Evolutionary conservation across 2,888 invertebrate species (phyloP).

Genomic region (Protodeltote pygarga): DNA sequence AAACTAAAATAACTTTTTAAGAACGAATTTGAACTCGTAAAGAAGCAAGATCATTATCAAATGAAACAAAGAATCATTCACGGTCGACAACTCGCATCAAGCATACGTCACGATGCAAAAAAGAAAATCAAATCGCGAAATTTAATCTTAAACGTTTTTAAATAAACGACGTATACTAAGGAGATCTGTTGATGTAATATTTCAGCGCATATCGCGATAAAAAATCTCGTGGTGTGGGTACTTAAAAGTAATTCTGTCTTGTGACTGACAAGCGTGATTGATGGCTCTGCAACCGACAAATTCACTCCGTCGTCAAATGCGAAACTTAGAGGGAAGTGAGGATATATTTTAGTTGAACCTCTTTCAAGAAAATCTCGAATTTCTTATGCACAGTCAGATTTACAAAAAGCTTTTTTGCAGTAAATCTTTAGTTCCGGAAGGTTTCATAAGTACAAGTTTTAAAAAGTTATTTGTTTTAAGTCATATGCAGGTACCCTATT

Average conservation of each 20-base stretch:
- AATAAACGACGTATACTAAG: slow-evolving; percentile 32
- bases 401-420: no score
- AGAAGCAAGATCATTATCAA: slow-evolving; percentile 30
- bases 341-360: slow-evolving; percentile 42
- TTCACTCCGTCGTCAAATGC: slow-evolving; percentile 65
- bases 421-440: no score
- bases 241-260: slow-evolving; percentile 76
- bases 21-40: slow-evolving; percentile 24
- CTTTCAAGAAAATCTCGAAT: no score
- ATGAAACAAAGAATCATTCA: slow-evolving; percentile 25
- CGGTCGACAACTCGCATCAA: slow-evolving; percentile 28
- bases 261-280: slow-evolving; percentile 78
- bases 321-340: slow-evolving; percentile 52
- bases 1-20: slow-evolving; percentile 5
- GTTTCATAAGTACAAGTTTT: no score
- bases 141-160: slow-evolving; percentile 49
- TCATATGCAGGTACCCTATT: no score
- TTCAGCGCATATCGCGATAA: slow-evolving; percentile 71
- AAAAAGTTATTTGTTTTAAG: no score
- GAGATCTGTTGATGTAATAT: slow-evolving; percentile 64
- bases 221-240: slow-evolving; percentile 77
- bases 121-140: slow-evolving; percentile 57
- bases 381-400: slow-evolving; percentile 3
- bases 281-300: slow-evolving; percentile 76
- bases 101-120: slow-evolving; percentile 35